phyloP scores from a whole-genome alignment of 53 echinoderm and acorn worm species.

The Antedon mediterranea region DNA sequence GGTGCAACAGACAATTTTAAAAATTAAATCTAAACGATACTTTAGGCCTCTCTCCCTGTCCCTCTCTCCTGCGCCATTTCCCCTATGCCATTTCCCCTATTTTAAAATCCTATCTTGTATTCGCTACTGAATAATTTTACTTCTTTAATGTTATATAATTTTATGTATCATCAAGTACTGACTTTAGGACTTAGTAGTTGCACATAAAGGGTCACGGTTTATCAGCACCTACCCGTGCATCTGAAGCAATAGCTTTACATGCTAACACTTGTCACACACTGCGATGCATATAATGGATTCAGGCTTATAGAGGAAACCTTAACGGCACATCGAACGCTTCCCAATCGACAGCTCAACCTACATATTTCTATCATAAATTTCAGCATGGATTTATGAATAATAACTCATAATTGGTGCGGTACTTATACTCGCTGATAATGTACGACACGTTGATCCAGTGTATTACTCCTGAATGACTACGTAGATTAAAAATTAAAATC shows the following conservation, averaged over 20 bases:
- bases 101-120: too few species aligned
- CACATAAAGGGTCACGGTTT: background rate
- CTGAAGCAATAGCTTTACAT: background rate
- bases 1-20: too few species aligned
- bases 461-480: background rate
- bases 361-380: background rate
- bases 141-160: too few species aligned
- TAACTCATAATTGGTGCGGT: background rate
- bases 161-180: too few species aligned
- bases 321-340: background rate
- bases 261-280: background rate
- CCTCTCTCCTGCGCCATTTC: too few species aligned
- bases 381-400: background rate
- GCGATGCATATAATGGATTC: background rate
- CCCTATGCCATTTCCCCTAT: too few species aligned
- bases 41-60: too few species aligned
- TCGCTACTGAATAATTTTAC: too few species aligned
- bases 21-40: too few species aligned
- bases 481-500: background rate
- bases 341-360: background rate
- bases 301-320: background rate
- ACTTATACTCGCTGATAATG: background rate
- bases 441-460: background rate
- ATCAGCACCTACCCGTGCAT: background rate
- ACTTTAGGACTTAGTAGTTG: background rate